Base-by-base conservation (phyloP, 37 sponge, comb jelly and placozoan genomes). In the Halisarca cf. caerulea region DNA sequence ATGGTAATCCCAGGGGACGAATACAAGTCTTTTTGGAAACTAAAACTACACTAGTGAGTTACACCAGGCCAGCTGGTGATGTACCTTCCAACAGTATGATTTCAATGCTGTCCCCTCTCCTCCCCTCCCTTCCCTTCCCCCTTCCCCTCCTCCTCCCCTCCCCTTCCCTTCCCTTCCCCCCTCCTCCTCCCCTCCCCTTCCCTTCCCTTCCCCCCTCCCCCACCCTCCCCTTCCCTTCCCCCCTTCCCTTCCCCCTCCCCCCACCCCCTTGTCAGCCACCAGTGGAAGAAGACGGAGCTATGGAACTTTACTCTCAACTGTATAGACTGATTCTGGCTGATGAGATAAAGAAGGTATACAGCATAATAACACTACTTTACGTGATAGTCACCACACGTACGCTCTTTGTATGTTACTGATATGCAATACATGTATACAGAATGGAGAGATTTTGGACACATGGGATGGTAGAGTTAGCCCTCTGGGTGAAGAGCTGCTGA, bases 401-500 rank as follows among this genome's bases (percentile, higher is more conserved):
- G n/a, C n/a, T n/a, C n/a, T n/a, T n/a, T n/a, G n/a, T n/a, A n/a
- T n/a, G n/a, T n/a, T n/a, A n/a, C n/a, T n/a, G n/a, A n/a, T n/a
- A n/a, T n/a, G n/a, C n/a, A n/a, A 34, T 30, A 34, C 28, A 34
- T 68, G 11, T 34, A 30, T 30, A 34, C 33, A 68, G 69, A n/a
- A 68, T 68, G 69, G 43, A 15, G 44, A 3, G 21, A 40, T 2
- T n/a, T 41, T 9, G 20, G 41, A 35, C 44, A 40, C 45, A 1
- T 74, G 77, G 42, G 42, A 74, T 40, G 77, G 77, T 15, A 74
- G n/a, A 25, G 77, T 74, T 41, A 40, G 38, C 21, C 77, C 77
- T 34, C 17, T 68, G n/a, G 69, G 34, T 30, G 34, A 68, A 68
- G 69, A 68, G 34, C 33, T 68, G 69, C 69, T 68, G 4, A 27